Conservation (phyloP, 2,797 vertebrate genomes). For the Uromys caudimaculatus region DNA sequence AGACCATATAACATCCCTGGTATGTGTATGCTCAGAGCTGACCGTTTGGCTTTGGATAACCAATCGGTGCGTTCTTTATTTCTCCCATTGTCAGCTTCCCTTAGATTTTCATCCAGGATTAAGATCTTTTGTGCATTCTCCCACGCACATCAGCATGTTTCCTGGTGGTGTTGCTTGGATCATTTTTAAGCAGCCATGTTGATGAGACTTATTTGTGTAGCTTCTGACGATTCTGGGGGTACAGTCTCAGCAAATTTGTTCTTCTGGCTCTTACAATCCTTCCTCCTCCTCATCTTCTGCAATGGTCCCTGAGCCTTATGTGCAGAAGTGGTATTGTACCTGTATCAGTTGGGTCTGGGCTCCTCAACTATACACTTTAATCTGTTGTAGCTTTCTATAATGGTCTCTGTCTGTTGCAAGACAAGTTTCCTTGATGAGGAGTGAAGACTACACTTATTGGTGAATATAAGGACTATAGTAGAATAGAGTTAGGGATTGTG, state of each 20-base stretch:
- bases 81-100: background rate
- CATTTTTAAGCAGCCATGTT: background rate
- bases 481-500: background rate
- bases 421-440: background rate
- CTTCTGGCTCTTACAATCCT: background rate
- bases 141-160: background rate
- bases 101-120: background rate
- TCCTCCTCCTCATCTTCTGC: background rate
- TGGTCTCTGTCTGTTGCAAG: background rate
- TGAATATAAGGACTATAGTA: background rate
- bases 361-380: background rate
- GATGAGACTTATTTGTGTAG: background rate
- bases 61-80: background rate
- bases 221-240: background rate
- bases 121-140: background rate
- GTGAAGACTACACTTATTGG: background rate
- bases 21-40: background rate
- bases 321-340: background rate
- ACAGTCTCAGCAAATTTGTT: background rate
- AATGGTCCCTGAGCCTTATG: background rate
- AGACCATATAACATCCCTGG: background rate
- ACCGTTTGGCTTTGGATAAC: background rate
- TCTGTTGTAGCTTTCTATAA: background rate
- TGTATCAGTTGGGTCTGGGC: background rate
- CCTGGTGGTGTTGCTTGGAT: background rate